Conservation (phyloP, 2,888 invertebrate species). For the Heliconius ethilla region DNA sequence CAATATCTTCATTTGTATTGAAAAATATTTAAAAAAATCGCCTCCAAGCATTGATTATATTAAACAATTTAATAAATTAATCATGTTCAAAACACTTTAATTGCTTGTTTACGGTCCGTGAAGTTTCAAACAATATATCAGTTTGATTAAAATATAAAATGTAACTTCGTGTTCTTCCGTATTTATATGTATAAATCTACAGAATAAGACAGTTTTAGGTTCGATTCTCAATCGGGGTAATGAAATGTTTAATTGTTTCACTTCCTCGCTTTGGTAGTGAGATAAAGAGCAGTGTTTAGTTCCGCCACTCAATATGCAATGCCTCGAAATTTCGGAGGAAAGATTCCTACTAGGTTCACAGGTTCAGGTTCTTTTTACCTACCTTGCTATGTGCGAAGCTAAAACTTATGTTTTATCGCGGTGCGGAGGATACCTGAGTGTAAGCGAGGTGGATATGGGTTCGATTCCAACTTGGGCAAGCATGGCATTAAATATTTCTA, state of each 20-base stretch:
- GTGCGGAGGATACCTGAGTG: too few species aligned
- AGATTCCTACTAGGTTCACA: neutral
- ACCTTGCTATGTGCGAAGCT: too few species aligned
- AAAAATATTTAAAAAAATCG: too few species aligned
- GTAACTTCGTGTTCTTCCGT: neutral
- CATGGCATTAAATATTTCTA: too few species aligned
- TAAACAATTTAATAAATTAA: neutral
- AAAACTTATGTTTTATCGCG: too few species aligned
- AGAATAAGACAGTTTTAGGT: neutral
- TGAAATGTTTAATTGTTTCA: too few species aligned
- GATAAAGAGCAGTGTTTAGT: neutral
- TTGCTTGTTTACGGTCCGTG: neutral
- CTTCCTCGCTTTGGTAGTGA: too few species aligned
- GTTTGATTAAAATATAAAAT: neutral
- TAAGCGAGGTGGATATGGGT: too few species aligned
- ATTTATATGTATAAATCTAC: neutral
- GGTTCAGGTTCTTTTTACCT: too few species aligned
- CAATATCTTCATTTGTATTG: too few species aligned
- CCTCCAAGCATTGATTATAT: neutral
- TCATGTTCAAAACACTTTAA: neutral
- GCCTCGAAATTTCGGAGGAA: neutral
- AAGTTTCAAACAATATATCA: neutral
- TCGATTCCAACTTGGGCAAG: too few species aligned
- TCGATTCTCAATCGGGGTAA: too few species aligned
- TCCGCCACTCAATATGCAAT: neutral